phyloP scores from a whole-genome alignment of 2,888 invertebrate species.

The Scrobipalpa atriplicella region DNA sequence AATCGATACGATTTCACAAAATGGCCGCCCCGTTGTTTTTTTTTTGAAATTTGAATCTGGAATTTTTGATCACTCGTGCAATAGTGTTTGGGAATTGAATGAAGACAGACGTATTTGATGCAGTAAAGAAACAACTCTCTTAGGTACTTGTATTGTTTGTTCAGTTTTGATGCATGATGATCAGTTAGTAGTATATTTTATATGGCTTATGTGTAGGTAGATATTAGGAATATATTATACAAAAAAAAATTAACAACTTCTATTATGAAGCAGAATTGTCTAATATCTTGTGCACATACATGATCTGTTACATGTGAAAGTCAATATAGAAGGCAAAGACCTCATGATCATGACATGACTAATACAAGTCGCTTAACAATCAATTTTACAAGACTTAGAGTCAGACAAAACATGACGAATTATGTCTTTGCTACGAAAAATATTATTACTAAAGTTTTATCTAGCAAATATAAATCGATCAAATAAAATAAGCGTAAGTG shows the following conservation, averaged over 20 bases:
- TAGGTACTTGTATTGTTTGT: no score
- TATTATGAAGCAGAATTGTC: neutral
- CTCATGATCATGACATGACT: no score
- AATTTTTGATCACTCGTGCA: slow-evolving; percentile 9
- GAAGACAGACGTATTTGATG: neutral
- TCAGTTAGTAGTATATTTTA: no score
- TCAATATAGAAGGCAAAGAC: slow-evolving; percentile 39
- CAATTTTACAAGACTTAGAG: slow-evolving; percentile 29
- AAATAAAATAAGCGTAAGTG: neutral
- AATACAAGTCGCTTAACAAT: slow-evolving; percentile 36
- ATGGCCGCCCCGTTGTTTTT: slow-evolving; percentile 61
- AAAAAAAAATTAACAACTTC: no score
- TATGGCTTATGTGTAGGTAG: neutral
- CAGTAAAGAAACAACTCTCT: no score
- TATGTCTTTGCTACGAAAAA: neutral
- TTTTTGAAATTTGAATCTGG: slow-evolving; percentile 36
- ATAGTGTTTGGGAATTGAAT: neutral
- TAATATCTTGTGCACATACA: neutral
- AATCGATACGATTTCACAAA: slow-evolving; percentile 76
- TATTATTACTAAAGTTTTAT: neutral
- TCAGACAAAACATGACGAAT: neutral
- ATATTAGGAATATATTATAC: no score
- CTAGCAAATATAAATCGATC: slow-evolving; percentile 4
- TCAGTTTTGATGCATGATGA: no score
- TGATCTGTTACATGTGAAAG: slow-evolving; percentile 39